Evolutionary conservation across 2,797 vertebrate species (phyloP).

Genomic region (Sphenopsis melanotis): DNA sequence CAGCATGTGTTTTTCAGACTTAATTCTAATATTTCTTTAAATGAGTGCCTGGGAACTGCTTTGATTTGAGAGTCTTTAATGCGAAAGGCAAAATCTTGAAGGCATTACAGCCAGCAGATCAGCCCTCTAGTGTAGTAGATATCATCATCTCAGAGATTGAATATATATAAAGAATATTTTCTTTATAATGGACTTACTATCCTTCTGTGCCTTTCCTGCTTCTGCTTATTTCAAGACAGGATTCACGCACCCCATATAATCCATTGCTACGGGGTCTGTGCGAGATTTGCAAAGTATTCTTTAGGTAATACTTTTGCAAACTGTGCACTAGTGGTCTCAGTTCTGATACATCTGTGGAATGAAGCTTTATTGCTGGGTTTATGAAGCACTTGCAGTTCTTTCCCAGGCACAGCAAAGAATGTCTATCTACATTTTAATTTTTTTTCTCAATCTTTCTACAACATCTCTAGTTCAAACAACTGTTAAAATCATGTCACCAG

Average conservation of each 20-base stretch:
- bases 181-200: neutral
- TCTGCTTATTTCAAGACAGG: neutral
- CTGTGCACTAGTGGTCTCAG: neutral
- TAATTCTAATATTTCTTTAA: neutral
- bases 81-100: neutral
- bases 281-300: neutral
- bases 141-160: neutral
- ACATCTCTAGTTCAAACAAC: neutral
- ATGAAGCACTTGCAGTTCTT: neutral
- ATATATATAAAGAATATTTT: neutral
- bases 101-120: neutral
- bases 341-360: neutral
- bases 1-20: neutral
- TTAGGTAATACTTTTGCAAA: neutral
- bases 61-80: neutral
- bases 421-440: neutral
- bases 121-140: neutral
- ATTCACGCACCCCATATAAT: fast-evolving
- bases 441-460: neutral
- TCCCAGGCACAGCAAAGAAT: neutral
- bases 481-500: neutral
- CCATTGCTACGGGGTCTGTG: neutral
- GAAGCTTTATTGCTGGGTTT: neutral
- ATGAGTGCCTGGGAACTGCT: neutral
- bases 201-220: neutral